Conservation (phyloP, 2,113 vertebrate species). For the Prietella phreatophila region DNA sequence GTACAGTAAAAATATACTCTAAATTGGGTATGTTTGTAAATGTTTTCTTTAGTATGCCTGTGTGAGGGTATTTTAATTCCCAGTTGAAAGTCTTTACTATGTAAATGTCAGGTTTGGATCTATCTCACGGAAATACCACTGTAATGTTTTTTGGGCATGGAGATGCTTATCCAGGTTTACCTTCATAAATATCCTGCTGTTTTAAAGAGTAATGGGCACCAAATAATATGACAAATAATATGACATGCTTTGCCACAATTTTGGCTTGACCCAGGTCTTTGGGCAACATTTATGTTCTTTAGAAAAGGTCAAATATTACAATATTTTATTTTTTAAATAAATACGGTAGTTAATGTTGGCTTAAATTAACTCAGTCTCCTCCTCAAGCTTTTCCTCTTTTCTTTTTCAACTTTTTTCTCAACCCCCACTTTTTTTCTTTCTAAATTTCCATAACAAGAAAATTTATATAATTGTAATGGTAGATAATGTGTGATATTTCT, state of each 20-base stretch:
- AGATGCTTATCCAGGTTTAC: conserved; percentile 58
- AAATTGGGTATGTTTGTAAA: conserved; percentile 24
- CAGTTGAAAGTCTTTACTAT: conserved; percentile 62
- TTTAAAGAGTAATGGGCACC: conserved; percentile 36
- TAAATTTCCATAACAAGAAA: conserved; percentile 8
- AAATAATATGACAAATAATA: conserved; percentile 56
- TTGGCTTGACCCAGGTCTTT: conserved; percentile 1
- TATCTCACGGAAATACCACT: conserved; percentile 61
- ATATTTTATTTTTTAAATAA: not conserved
- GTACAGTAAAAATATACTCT: conserved; percentile 33
- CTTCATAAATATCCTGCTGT: conserved; percentile 62
- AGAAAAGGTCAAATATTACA: not conserved
- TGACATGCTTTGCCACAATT: conserved; percentile 32
- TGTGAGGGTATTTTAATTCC: conserved; percentile 42
- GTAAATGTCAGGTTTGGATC: conserved; percentile 59
- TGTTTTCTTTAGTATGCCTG: conserved; percentile 46
- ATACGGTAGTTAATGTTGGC: not conserved
- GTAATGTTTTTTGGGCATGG: conserved; percentile 55
- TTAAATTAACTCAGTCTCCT: not conserved
- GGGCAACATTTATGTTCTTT: not conserved
- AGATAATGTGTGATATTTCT: not conserved
- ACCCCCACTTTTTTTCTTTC: not conserved
- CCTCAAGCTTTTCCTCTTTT: not conserved
- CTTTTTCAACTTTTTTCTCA: too few relatives aligned
- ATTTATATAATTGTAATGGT: conserved; percentile 24